phyloP scores from a whole-genome alignment of 37 sponge, comb jelly and placozoan species.

The Bolinopsis microptera region DNA sequence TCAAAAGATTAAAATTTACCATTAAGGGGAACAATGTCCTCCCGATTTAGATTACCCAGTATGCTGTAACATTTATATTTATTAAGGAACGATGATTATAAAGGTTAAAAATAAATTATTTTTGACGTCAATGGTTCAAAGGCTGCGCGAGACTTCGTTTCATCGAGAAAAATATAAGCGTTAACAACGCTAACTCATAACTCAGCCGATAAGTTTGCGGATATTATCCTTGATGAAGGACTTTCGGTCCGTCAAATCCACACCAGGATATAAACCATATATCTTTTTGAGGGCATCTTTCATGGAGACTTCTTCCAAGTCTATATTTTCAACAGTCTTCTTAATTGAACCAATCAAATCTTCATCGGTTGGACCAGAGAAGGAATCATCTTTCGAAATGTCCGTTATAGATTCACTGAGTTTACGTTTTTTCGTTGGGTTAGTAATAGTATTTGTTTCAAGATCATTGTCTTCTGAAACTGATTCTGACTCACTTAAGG shows the following conservation, averaged over 20 bases:
- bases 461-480: not conserved
- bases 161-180: too few species aligned
- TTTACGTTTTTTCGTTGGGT: not conserved
- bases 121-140: too few species aligned
- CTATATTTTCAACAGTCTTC: not conserved
- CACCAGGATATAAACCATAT: not conserved
- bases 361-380: conserved; percentile 29
- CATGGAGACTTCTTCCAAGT: conserved; percentile 47
- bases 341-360: not conserved
- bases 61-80: too few species aligned
- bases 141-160: too few species aligned
- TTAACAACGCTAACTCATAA: too few species aligned
- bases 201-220: conserved; percentile 14
- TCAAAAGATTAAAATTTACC: too few species aligned
- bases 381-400: conserved; percentile 19
- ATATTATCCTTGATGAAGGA: conserved; percentile 42
- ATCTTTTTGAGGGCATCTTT: not conserved
- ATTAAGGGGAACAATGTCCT: too few species aligned
- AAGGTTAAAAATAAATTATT: too few species aligned
- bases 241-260: conserved; percentile 1
- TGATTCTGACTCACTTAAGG: not conserved
- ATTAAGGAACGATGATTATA: too few species aligned
- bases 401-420: conserved; percentile 6
- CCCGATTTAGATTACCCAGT: too few species aligned
- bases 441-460: not conserved